Evolutionary conservation across 2,797 vertebrate species (phyloP).

Genomic region (Adelosebastes latens): DNA sequence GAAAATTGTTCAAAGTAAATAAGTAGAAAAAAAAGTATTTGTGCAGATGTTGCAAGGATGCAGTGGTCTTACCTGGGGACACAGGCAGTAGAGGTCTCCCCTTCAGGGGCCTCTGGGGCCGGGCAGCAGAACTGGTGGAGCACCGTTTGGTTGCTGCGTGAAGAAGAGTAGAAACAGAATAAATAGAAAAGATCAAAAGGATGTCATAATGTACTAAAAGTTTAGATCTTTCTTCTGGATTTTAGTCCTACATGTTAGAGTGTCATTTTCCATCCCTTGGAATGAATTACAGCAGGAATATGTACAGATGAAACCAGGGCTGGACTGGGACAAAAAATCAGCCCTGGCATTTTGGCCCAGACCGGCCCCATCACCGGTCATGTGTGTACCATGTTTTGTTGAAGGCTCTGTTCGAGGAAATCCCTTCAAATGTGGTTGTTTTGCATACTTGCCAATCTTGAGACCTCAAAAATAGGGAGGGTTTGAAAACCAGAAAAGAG

Average conservation of each 20-base stretch:
- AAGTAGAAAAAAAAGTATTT: neutral
- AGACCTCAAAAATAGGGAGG: too few species aligned
- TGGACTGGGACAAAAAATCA: too few species aligned
- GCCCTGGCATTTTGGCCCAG: too few species aligned
- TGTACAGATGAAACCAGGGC: neutral
- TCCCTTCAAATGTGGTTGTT: too few species aligned
- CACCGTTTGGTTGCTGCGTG: conserved; percentile 93
- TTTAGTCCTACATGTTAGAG: neutral
- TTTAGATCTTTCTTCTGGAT: neutral
- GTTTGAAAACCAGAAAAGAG: too few species aligned
- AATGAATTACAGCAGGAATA: neutral
- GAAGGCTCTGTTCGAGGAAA: too few species aligned
- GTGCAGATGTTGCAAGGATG: conserved; percentile 55
- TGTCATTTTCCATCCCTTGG: neutral
- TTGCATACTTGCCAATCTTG: too few species aligned
- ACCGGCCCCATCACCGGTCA: too few species aligned
- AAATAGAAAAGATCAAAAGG: neutral
- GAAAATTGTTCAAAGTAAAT: conserved; percentile 19
- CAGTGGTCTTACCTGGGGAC: conserved; percentile 83
- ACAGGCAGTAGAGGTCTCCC: conserved; percentile 87
- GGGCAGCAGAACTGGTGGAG: conserved; percentile 99
- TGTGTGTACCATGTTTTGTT: too few species aligned
- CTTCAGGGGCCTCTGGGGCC: conserved; percentile 91
- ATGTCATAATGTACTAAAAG: neutral
- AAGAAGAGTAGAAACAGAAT: conserved; percentile 12